Evolutionary conservation across 1,140 invertebrate genomes (phyloP), one percentile per base, ranked within the genome.

Genomic region (Probaryconus sp.): DNA sequence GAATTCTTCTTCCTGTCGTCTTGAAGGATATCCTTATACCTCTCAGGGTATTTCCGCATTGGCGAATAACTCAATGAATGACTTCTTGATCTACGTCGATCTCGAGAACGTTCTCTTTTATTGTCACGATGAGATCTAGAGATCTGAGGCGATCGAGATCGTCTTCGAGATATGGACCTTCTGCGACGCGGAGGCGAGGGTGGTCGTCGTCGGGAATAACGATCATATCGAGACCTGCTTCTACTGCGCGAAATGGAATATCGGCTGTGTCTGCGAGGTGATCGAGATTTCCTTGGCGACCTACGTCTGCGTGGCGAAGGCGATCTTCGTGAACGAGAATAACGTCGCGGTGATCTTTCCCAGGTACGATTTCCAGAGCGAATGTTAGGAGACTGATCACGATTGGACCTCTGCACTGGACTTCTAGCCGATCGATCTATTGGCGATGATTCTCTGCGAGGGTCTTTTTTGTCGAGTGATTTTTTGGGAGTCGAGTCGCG

Each of bases 41-140:
- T 87, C 56, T 92, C 91, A 0, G 91, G 91, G 82, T 91, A 89
- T 5, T 90, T 85, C 4, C 90, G 83, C 0, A 91, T 89, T 0
- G 92, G 92, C 0, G 91, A 92, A 75, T 92, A 92, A 51, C 91
- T 92, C 48, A 92, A 82, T 51, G 50, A 87, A 67, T 30, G 87
- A 83, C 78, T 81, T 4, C 78, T 70, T 0, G 81, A 77, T 38
- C 40, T 78, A 7, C 74, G 77, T 10, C 78, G 79, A 1, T 81
- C 77, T 3, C 82, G 56, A 2, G 82, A 83, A 14, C 75, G 47
- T 0, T 81, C 80, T 2, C 79, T 63, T 0, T 77, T n/a, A n/a
- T n/a, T 81, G 5, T 76, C 79, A 1, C 71, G 72, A 9, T 73
- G 58, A n/a, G n/a, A n/a, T 17, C 65, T 20, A 1, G 30, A 1